Evolutionary conservation across 2,797 vertebrate species (phyloP), one percentile per base, ranked within the genome.

Genomic region (Oreochromis mossambicus): DNA sequence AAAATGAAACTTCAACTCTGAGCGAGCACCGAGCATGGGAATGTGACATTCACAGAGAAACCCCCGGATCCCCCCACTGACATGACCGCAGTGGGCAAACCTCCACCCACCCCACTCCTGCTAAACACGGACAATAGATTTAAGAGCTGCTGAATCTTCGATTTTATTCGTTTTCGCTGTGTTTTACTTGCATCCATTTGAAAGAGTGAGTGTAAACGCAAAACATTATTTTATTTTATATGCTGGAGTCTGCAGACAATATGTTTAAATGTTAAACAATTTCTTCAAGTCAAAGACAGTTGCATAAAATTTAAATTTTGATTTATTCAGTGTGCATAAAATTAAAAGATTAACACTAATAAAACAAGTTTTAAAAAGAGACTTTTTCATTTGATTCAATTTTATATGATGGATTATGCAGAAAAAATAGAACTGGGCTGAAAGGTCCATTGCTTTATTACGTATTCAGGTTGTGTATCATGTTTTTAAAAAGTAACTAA

Each of bases 1-100:
- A 54, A 54, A 3, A 0, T 2, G 2, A 0, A 54, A 24, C 1
- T 13, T 54, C 11, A 0, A 13, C 4, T 24, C 52, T 24, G n/a
- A 52, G 51, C 2, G 5, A 11, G 3, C n/a, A 52, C 9, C 9
- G 19, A 52, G 19, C 19, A 11, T 0, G 3, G 50, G 50, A 51
- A n/a, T 5, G 3, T 52, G 51, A 52, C 10, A 0, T 2, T 52
- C 51, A 51, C 50, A 52, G 51, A 7, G 51, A 52, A 52, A 52
- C 51, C 10, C 10, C n/a, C 10, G 10, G 51, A 21, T 12, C 51
- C 51, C 0, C 51, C n/a, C 51, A 52, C 51, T 52, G n/a, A 21
- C 51, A 52, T 0, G 51, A 52, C 51, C 10, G 0, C 51, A 12
- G 51, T 52, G 51, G n/a, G 0, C 10, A 12, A 52, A 54, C 51